Base-by-base conservation (phyloP, 1,140 invertebrate species). In the Sitodiplosis mosellana region DNA sequence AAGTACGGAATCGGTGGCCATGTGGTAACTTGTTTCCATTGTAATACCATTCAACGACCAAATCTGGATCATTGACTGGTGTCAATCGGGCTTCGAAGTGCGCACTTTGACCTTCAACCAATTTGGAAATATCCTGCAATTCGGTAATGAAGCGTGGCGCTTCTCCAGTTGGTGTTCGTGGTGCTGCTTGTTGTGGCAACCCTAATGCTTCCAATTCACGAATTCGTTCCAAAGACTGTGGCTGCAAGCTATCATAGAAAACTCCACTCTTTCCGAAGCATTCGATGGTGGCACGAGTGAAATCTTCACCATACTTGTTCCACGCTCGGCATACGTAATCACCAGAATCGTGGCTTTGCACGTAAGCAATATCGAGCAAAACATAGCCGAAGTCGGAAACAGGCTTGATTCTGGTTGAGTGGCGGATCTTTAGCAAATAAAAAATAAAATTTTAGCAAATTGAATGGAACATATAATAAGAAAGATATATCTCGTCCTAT, bases 321-420 rank as follows among this genome's bases (percentile, higher is more conserved):
- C 54, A 83, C 6, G 87, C 87, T 58, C 80, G 80, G 65, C 89
- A 93, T 11, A 90, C 76, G 54, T 92, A 92, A 68, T 93, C 85
- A 33, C 93, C 93, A 50, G 81, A 81, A 62, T 98, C 93, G 51
- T 94, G 88, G 49, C 83, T 80, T 71, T 92, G 88, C 15, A 91
- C 83, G 52, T 90, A 92, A 36, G 89, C 82, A 55, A 98, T 92
- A 56, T 97, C 92, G 67, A 97, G 76, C 1, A 93, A 80, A 11
- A 96, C 91, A 65, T 88, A 95, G 42, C 92, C 92, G 68, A 96
- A 96, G 63, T 96, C 92, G 50, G 88, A 91, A 0, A 93, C 81
- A 51, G 87, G 87, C 61, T 94, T 94, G 52, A 93, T 93, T 47
- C 92, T 76, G 33, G 84, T 87, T 7, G 87, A 88, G 56, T 93